phyloP scores from a whole-genome alignment of 2,797 vertebrate species.

The Fundulus diaphanus region DNA sequence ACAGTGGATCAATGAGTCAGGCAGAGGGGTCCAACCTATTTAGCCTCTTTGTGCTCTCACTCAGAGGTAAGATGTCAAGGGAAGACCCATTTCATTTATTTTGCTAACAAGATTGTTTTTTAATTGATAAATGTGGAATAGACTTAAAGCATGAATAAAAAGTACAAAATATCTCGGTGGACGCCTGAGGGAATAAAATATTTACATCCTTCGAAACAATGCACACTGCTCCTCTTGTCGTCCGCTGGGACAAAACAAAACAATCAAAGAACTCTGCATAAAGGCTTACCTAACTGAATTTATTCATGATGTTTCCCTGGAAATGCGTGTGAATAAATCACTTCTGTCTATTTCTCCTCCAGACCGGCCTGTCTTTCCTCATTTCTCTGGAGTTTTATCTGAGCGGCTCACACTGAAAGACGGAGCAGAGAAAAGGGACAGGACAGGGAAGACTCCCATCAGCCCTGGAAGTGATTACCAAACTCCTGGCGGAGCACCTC shows the following conservation, averaged over 20 bases:
- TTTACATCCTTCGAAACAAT: constrained; percentile 7
- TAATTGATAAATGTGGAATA: neutral
- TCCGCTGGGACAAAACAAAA: constrained; percentile 40
- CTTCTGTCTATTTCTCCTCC: constrained; percentile 39
- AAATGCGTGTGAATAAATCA: constrained; percentile 72
- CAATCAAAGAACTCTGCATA: constrained; percentile 44
- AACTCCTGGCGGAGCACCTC: constrained; percentile 25
- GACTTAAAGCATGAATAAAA: neutral
- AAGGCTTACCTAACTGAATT: constrained; percentile 56
- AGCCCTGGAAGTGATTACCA: constrained; percentile 53
- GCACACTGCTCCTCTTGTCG: constrained; percentile 8
- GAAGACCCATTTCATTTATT: neutral
- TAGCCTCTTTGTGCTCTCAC: neutral
- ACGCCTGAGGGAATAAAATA: constrained; percentile 24
- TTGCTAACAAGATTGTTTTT: neutral
- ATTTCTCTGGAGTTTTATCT: constrained; percentile 56
- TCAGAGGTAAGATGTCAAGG: neutral
- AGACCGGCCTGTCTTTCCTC: constrained; percentile 29
- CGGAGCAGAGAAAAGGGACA: constrained; percentile 14
- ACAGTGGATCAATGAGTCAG: neutral
- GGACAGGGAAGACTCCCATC: constrained; percentile 19
- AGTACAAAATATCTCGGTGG: constrained; percentile 9
- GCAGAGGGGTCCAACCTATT: neutral
- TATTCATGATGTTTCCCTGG: constrained; percentile 69
- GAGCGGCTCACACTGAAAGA: constrained; percentile 22